A percentile compares a stretch with the other conserved stretches of the same genome.
phyloP scores from a whole-genome alignment of 2,797 vertebrate species.

The Hoplostethus mediterraneus region DNA sequence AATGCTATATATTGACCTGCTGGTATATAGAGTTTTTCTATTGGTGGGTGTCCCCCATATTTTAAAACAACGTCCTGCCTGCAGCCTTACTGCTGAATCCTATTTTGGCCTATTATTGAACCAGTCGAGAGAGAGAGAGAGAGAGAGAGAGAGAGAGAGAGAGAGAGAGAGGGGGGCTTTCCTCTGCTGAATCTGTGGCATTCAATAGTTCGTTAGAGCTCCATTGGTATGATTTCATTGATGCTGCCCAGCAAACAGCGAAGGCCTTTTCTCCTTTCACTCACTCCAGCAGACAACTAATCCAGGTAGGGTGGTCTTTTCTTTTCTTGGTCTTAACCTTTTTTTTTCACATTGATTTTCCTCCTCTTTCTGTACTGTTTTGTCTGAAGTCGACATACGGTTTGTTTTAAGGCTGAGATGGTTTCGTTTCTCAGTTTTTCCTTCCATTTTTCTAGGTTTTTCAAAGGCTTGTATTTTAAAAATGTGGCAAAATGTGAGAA shows the following conservation, averaged over 20 bases:
- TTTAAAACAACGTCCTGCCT: constrained; percentile 62
- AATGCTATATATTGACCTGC: constrained; percentile 51
- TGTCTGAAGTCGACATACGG: background rate
- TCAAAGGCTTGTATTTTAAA: too few species aligned
- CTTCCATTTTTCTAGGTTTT: too few species aligned
- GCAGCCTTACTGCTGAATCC: constrained; percentile 67
- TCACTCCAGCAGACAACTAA: constrained; percentile 56
- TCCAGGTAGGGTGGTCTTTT: constrained; percentile 63
- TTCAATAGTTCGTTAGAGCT: constrained; percentile 47
- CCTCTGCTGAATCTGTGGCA: constrained; percentile 46
- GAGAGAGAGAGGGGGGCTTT: constrained; percentile 38
- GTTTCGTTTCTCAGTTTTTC: background rate
- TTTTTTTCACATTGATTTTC: background rate
- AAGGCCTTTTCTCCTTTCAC: constrained; percentile 44
- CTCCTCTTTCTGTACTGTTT: background rate
- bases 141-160: constrained; percentile 28
- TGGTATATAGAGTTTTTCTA: constrained; percentile 43
- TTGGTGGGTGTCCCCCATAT: constrained; percentile 41
- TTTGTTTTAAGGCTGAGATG: background rate
- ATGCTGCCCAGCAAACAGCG: constrained; percentile 54
- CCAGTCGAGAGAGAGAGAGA: constrained; percentile 52
- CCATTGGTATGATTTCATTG: constrained; percentile 68
- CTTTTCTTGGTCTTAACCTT: background rate
- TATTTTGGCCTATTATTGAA: constrained; percentile 74
- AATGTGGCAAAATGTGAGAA: background rate